Evolutionary conservation across 2,113 vertebrate genomes (phyloP), one percentile per base, ranked within the genome.

Genomic region (Nothoprocta pentlandii): DNA sequence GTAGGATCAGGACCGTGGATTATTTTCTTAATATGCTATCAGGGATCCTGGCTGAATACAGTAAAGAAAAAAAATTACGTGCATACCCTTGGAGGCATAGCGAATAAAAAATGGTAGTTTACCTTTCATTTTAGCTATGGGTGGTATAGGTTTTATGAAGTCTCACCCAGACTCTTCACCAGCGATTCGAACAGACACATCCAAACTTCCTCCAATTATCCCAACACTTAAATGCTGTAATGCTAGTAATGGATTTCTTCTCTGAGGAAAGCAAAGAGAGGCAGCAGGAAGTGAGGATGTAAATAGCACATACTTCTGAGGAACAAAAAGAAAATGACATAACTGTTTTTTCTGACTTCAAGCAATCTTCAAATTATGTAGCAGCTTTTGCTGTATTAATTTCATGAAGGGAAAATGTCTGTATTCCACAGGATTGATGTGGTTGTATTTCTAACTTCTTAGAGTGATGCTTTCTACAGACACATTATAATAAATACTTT

Each of bases 231-330:
- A 85, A 89, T 89, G 56, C 61, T 80, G 51, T 9, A 6, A 36
- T 54, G 88, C 80, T 46, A 14, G 66, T 54, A 67, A 44, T 41
- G 23, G 42, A 63, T 46, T 85, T 85, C 56, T n/a, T 74, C 70
- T 96, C 96, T 96, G 94, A 97, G 83, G 85, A 92, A 83, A 58
- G 78, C 80, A 53, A 95, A 93, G 88, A 4, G 10, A 79, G 93
- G 87, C 96, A 95, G 96, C 96, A 97, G 97, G 97, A 98, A 97
- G 94, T 26, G 64, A 90, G 94, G 94, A 94, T 91, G 85, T 63
- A 91, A 95, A 96, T 94, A 83, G 90, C 91, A 62, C 83, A 93
- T 77, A 79, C 81, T 94, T 87, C 88, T 30, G 46, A 68, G 59
- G 91, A 80, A 88, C 87, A 64, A 91, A 83, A 92, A 91, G 95